Conservation (phyloP, 1,140 invertebrate species). For the Drosophila takahashii region DNA sequence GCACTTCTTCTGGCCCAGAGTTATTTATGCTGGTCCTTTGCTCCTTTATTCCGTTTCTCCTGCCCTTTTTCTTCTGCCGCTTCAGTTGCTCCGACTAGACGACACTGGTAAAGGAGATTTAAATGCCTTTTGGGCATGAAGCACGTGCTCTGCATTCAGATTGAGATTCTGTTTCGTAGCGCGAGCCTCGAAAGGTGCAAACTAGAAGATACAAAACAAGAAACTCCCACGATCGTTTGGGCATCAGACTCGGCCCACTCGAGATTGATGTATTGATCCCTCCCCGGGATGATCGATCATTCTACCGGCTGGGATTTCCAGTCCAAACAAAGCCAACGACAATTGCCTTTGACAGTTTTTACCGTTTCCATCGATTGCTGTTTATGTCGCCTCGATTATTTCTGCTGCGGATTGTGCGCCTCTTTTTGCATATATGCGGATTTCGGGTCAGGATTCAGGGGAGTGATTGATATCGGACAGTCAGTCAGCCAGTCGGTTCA, state of each 20-base stretch:
- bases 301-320: constrained; percentile 28
- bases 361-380: constrained; percentile 65
- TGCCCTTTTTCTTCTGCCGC: constrained; percentile 8
- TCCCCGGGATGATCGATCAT: constrained; percentile 63
- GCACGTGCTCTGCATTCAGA: constrained; percentile 58
- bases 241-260: constrained; percentile 45
- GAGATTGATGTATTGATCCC: constrained; percentile 52
- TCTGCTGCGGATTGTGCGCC: constrained; percentile 29
- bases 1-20: constrained; percentile 38
- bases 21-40: constrained; percentile 69
- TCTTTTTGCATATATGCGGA: constrained; percentile 54
- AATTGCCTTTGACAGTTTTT: constrained; percentile 79
- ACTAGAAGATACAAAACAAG: constrained; percentile 28
- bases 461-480: constrained; percentile 58
- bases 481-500: constrained; percentile 15
- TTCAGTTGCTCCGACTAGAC: constrained; percentile 22
- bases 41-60: constrained; percentile 6
- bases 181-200: constrained; percentile 61
- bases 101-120: constrained; percentile 64
- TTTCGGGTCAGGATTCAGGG: constrained; percentile 3
- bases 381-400: constrained; percentile 54
- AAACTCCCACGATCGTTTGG: constrained; percentile 79
- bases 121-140: constrained; percentile 45
- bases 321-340: constrained; percentile 61
- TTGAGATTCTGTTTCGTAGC: not conserved